phyloP scores from a whole-genome alignment of 1,140 invertebrate species.

The Calephelis virginiensis region DNA sequence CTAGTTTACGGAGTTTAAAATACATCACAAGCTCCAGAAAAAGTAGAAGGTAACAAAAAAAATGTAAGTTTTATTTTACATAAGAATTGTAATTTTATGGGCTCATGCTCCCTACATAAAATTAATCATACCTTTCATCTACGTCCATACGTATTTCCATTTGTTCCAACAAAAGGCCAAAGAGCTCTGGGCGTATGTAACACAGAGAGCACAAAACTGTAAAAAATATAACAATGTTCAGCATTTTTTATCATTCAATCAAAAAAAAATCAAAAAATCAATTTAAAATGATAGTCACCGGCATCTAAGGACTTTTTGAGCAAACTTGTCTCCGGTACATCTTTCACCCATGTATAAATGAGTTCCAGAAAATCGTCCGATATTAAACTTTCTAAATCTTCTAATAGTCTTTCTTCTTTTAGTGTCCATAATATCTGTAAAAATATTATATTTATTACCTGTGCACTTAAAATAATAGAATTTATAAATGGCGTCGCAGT shows the following conservation, averaged over 20 bases:
- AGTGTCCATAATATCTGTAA: slow-evolving; percentile 90
- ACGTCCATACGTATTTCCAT: slow-evolving; percentile 83
- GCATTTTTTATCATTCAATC: neutral
- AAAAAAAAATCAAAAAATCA: slow-evolving; percentile 1
- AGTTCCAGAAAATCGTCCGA: slow-evolving; percentile 85
- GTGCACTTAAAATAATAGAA: neutral
- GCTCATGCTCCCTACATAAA: neutral
- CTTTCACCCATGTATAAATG: slow-evolving; percentile 87
- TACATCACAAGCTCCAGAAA: no score
- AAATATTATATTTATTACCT: neutral
- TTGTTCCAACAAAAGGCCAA: slow-evolving; percentile 85
- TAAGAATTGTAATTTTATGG: neutral
- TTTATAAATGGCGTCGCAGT: no score
- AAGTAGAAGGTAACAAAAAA: no score
- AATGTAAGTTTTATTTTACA: no score
- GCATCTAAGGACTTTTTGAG: slow-evolving; percentile 88
- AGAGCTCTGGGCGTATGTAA: slow-evolving; percentile 87
- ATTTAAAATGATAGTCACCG: slow-evolving; percentile 39
- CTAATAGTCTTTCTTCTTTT: slow-evolving; percentile 80
- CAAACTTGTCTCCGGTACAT: slow-evolving; percentile 81
- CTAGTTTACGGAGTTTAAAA: no score
- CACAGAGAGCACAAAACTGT: slow-evolving; percentile 91
- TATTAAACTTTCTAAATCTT: slow-evolving; percentile 83
- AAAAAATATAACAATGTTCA: slow-evolving; percentile 46
- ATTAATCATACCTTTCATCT: slow-evolving; percentile 51